Base-by-base conservation (phyloP, 2,113 vertebrate genomes). In the Catharus bicknelli region DNA sequence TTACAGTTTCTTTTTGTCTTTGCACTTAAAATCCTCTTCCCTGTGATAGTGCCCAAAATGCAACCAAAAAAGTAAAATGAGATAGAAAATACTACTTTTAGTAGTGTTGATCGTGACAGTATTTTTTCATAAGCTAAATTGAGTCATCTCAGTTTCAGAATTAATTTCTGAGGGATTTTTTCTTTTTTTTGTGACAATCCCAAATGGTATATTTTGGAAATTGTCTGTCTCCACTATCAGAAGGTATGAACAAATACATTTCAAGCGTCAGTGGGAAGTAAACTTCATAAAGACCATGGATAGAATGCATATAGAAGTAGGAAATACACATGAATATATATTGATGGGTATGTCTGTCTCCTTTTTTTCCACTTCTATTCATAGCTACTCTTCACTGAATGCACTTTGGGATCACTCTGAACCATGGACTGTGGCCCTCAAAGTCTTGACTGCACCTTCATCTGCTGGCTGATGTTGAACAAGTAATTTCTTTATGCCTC, bases 381-480 rank as follows among this genome's bases (percentile, higher is more conserved):
- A 45, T 23, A 80, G 29, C 15, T 69, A 2, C n/a, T 53, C 15
- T 73, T 77, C 36, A 34, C 0, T 57, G 34, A 74, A 47, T 42
- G n/a, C 13, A 25, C 25, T 27, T 19, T 38, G 10, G 25, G 26
- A 34, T 73, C 32, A 77, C 40, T 43, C 27, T 79, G 55, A 78
- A 40, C 19, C 15, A 61, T 42, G 2, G 23, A 74, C 1, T 61
- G 18, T 48, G 66, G 62, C 5, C 10, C 16, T 61, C 51, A 82
- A 53, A 57, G 22, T 81, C 32, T 47, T 61, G 26, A 8, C 16
- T 0, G 2, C 29, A 43, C 5, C 5, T 70, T 74, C 0, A 1
- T 48, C 20, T 88, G 7, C n/a, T 78, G 51, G 13, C 16, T 88
- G 19, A 48, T 3, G 1, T 27, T 48, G 16, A 40, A 26, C 16